Evolutionary conservation across 2,113 vertebrate species (phyloP).

Genomic region (Sisor rabdophorus): DNA sequence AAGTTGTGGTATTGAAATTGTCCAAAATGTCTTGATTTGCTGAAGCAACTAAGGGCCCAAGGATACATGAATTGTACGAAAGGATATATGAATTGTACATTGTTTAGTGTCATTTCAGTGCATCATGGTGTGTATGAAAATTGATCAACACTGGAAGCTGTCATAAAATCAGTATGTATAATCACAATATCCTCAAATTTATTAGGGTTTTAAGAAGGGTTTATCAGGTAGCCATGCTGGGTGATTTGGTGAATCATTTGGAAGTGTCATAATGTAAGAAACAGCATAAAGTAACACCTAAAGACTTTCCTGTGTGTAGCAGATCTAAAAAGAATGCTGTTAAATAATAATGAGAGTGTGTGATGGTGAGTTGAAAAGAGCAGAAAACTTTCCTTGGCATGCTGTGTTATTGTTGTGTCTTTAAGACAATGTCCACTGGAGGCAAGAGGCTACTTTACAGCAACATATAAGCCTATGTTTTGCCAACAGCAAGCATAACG

Average conservation of each 20-base stretch:
- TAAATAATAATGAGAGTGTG: slow-evolving; percentile 28
- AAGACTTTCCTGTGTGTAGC: slow-evolving; percentile 2
- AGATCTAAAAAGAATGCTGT: background rate
- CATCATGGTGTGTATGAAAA: too few species aligned
- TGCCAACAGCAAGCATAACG: slow-evolving; percentile 25
- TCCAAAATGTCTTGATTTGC: too few species aligned
- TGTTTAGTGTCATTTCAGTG: background rate
- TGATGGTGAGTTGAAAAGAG: slow-evolving; percentile 24
- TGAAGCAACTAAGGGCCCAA: too few species aligned
- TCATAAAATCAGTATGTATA: background rate
- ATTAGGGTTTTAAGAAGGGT: background rate
- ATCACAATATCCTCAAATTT: background rate
- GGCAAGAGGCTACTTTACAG: slow-evolving; percentile 26
- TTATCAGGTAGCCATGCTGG: background rate
- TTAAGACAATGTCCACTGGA: background rate
- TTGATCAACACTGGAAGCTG: background rate
- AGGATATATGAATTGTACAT: background rate
- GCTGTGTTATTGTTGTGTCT: slow-evolving; percentile 1
- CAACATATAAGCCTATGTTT: slow-evolving; percentile 19
- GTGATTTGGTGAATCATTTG: background rate
- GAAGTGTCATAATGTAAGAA: too few species aligned
- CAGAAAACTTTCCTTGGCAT: slow-evolving; percentile 5
- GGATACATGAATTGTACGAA: too few species aligned
- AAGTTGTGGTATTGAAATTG: too few species aligned
- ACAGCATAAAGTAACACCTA: background rate